phyloP scores from a whole-genome alignment of 2,113 vertebrate genomes.

The Grus americana region DNA sequence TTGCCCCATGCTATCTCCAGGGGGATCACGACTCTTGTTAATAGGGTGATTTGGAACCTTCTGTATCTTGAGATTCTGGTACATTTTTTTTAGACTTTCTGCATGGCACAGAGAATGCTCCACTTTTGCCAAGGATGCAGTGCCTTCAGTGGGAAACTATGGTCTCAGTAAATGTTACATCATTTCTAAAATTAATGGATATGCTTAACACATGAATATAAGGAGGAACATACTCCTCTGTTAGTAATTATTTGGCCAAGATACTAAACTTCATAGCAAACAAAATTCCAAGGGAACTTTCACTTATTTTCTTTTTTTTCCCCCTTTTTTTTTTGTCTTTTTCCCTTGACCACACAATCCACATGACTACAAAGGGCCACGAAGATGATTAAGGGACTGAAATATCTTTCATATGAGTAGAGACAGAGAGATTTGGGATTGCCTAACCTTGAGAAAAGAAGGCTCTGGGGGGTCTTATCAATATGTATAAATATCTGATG shows the following conservation, averaged over 20 bases:
- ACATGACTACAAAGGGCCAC: background rate
- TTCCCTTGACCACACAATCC: background rate
- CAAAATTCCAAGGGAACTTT: background rate
- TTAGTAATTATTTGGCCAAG: background rate
- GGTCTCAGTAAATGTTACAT: background rate
- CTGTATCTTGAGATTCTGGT: background rate
- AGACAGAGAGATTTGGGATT: background rate
- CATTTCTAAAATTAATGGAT: background rate
- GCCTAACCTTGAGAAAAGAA: background rate
- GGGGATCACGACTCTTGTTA: background rate
- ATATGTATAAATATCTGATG: background rate
- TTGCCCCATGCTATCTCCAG: background rate
- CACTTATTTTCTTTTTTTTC: background rate
- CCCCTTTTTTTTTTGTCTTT: background rate
- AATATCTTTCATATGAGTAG: background rate
- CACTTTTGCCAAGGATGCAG: background rate
- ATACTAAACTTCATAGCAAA: background rate
- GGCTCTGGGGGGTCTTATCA: background rate
- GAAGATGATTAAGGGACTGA: background rate
- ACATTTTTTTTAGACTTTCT: background rate
- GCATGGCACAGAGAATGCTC: background rate
- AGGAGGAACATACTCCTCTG: background rate
- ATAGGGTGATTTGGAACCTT: background rate
- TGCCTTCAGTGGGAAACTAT: background rate
- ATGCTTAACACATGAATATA: background rate